Conservation (phyloP, 2,113 vertebrate genomes). For the Dendropsophus ebraccatus region DNA sequence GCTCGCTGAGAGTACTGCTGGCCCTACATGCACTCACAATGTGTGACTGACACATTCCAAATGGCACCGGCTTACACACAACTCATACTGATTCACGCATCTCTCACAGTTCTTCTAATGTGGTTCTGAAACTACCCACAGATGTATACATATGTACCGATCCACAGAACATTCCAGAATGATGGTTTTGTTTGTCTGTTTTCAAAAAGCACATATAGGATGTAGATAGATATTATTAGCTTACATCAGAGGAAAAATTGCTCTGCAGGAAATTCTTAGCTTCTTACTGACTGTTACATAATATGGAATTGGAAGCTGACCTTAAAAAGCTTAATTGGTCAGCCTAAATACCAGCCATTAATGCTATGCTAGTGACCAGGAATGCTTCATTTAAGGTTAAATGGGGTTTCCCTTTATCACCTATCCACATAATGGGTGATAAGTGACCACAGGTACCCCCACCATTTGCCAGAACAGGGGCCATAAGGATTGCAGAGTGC, state of each 20-base stretch:
- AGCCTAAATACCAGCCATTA: too few relatives aligned
- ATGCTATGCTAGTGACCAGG: neutral
- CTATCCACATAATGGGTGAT: too few relatives aligned
- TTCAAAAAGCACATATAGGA: too few relatives aligned
- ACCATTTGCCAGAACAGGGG: too few relatives aligned
- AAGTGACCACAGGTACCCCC: too few relatives aligned
- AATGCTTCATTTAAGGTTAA: neutral
- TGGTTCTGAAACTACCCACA: neutral
- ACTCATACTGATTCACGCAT: neutral
- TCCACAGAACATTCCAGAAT: neutral
- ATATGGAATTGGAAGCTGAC: neutral
- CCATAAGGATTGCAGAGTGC: too few relatives aligned
- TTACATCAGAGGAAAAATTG: too few relatives aligned
- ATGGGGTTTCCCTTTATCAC: too few relatives aligned
- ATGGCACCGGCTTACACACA: neutral
- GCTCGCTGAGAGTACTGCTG: slow-evolving; percentile 30
- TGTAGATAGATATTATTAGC: too few relatives aligned
- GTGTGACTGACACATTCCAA: slow-evolving; percentile 46
- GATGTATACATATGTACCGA: too few relatives aligned
- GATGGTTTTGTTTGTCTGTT: too few relatives aligned
- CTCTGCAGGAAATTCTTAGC: neutral
- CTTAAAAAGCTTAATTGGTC: too few relatives aligned
- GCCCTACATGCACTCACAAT: slow-evolving; percentile 39
- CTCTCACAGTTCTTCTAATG: neutral
- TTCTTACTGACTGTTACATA: neutral